phyloP scores from a whole-genome alignment of 2,113 vertebrate species.

The Leucoraja erinaceus region DNA sequence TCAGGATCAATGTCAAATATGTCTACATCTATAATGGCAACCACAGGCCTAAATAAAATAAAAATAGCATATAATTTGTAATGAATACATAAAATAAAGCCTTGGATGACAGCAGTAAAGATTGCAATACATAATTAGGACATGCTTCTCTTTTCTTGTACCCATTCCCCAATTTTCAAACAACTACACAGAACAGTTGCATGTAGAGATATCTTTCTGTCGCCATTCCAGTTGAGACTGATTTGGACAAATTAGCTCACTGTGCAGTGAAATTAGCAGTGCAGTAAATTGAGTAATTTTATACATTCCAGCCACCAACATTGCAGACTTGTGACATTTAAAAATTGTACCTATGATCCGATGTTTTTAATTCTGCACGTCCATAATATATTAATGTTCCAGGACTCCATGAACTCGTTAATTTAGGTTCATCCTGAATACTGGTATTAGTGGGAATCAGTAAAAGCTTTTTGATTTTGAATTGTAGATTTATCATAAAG shows the following conservation, averaged over 20 bases:
- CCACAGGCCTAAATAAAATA: slow-evolving; percentile 70
- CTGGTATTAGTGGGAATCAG: no score
- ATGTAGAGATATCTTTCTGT: background rate
- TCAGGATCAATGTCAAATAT: slow-evolving; percentile 92
- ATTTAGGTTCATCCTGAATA: slow-evolving; percentile 67
- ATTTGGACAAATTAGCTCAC: background rate
- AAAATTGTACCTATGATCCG: slow-evolving; percentile 79
- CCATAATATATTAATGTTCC: slow-evolving; percentile 84
- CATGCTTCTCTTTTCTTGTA: background rate
- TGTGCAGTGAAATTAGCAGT: background rate
- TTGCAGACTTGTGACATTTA: slow-evolving; percentile 38
- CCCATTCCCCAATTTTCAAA: background rate
- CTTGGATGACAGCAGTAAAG: background rate
- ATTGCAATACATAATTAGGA: background rate
- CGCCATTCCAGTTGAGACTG: background rate
- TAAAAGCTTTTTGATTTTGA: no score
- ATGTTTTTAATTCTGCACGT: slow-evolving; percentile 93
- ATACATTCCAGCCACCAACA: background rate
- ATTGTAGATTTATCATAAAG: no score
- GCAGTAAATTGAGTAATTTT: background rate
- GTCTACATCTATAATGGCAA: slow-evolving; percentile 87
- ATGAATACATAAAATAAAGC: background rate
- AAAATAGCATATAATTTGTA: background rate
- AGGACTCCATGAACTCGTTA: slow-evolving; percentile 72
- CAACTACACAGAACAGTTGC: background rate